These are phyloP conservation scores for Mimachlamys varia DNA, from an alignment of 2,888 invertebrate species.

Conservation along the genomic window DNA sequence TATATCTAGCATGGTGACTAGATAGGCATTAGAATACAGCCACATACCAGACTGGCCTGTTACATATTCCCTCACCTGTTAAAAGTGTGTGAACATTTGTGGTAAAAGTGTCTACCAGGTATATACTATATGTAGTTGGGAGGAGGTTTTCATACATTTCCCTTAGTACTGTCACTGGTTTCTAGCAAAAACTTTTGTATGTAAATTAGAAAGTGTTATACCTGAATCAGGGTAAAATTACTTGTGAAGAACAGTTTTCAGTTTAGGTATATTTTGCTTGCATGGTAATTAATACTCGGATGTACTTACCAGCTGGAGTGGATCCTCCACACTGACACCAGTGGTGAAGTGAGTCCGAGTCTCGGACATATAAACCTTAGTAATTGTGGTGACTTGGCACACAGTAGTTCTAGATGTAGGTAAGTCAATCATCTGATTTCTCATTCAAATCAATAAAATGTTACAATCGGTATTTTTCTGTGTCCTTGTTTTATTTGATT, in stretches of 20 bases:
- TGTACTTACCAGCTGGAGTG: neutral
- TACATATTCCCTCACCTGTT: neutral
- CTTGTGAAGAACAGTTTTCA: neutral
- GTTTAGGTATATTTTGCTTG: neutral
- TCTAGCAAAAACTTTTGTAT: neutral
- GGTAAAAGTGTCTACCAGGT: neutral
- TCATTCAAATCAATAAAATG: conserved; percentile 27
- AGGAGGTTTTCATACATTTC: neutral
- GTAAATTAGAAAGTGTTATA: neutral
- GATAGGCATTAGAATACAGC: neutral
- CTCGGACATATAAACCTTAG: neutral
- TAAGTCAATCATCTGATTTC: neutral
- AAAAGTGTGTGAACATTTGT: neutral
- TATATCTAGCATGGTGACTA: neutral
- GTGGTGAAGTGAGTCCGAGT: neutral
- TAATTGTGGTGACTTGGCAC: neutral
- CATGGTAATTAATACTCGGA: neutral
- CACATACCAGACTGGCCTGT: neutral
- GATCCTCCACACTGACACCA: neutral
- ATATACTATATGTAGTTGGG: conserved; percentile 18
- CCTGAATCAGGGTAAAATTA: neutral
- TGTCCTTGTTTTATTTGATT: neutral
- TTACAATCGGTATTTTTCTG: neutral
- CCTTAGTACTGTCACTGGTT: neutral
- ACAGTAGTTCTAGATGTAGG: neutral